Percentiles rank a stretch among this genome's conserved stretches.
Evolutionary conservation across 2,888 invertebrate genomes (phyloP).

Genomic region (Patella pellucida): DNA sequence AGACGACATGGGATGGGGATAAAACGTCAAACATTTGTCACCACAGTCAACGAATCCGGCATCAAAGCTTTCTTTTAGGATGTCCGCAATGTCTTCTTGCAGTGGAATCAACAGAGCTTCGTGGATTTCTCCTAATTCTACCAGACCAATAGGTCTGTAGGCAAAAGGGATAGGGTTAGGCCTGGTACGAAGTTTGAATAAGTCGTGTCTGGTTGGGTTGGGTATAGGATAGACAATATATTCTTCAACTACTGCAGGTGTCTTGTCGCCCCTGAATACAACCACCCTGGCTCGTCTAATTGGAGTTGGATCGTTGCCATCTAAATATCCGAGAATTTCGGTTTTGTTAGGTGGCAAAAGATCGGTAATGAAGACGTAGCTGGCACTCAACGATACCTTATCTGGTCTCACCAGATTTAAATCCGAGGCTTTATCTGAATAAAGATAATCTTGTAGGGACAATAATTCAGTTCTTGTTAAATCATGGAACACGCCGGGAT

Average conservation of each 20-base stretch:
- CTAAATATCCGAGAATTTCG: conserved; percentile 37
- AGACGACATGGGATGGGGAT: conserved; percentile 39
- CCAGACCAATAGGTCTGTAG: conserved; percentile 44
- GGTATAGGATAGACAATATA: conserved; percentile 54
- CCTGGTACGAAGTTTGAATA: conserved; percentile 27
- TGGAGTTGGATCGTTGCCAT: conserved; percentile 36
- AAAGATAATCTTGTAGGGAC: conserved; percentile 34
- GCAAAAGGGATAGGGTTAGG: conserved; percentile 41
- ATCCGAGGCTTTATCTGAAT: conserved; percentile 26
- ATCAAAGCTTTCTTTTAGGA: conserved; percentile 54
- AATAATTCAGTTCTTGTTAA: conserved; percentile 41
- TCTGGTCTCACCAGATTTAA: conserved; percentile 34
- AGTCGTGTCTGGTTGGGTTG: conserved; percentile 36
- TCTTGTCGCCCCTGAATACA: conserved; percentile 46
- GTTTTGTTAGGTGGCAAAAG: conserved; percentile 43
- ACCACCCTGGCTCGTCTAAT: conserved; percentile 46
- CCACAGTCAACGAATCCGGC: conserved; percentile 44
- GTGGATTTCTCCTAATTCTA: conserved; percentile 37
- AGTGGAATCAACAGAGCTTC: conserved; percentile 25
- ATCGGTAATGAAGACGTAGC: conserved; percentile 42
- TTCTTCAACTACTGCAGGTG: conserved; percentile 46
- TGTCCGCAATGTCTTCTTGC: conserved; percentile 36
- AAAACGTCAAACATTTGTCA: conserved; percentile 43
- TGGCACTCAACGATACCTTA: conserved; percentile 20
- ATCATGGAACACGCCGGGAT: conserved; percentile 46